Evolutionary conservation across 1,140 invertebrate genomes (phyloP), one percentile per base, ranked within the genome.

Genomic region (Solenopsis invicta): DNA sequence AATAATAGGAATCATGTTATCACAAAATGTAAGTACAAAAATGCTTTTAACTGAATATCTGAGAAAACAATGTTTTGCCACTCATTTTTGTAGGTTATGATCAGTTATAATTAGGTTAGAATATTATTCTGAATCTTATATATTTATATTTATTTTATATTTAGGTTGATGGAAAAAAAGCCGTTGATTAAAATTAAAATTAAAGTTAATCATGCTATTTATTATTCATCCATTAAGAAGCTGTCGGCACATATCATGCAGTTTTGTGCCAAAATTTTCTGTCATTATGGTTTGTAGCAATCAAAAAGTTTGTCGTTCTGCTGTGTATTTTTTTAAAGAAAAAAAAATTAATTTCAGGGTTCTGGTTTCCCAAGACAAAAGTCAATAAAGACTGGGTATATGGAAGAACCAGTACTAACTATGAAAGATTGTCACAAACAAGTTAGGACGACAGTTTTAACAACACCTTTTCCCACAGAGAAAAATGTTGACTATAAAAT

Each of bases 131-230:
- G 21, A 69, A 6, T 41, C 13, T 29, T 16, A 18, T 9, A 8
- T 56, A 34, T 56, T 24, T 13, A 34, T 71, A 34, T 71, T 59
- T 84, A 67, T 71, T 66, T 82, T 61, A 34, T 8, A 37, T 34
- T 66, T 78, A 78, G 45, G 13, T 81, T 16, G 41, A 75, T 62
- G 41, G 24, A 50, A 50, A 21, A 21, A 50, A 24, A 82, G 2
- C 29, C 48, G 8, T 41, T 67, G 13, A 67, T 67, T 80, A 67
- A 48, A 8, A 41, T 61, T 56, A 45, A 81, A 5, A 0, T 66
- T 67, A 41, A 67, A 41, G 8, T 2, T 93, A 45, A 95, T 88
- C 88, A 95, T 95, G 94, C 86, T 95, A 94, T 92, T 92, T 84
- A 52, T 91, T 87, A 66, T 93, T 52, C 84, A 77, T 72, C 56